Evolutionary conservation across 1,140 invertebrate species (phyloP).

Genomic region (Leucophenga varia): DNA sequence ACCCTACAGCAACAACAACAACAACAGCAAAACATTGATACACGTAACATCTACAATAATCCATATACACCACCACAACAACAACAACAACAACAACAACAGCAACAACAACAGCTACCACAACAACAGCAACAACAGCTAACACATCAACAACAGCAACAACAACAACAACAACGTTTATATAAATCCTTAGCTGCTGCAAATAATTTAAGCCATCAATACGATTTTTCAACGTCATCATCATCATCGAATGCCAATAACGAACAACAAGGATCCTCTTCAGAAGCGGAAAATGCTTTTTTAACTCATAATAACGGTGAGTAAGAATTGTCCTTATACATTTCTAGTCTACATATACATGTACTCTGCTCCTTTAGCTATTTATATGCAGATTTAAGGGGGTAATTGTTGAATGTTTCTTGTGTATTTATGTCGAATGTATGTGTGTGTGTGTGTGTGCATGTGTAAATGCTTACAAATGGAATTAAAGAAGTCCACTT

Average conservation of each 20-base stretch:
- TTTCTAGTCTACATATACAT: too few relatives aligned
- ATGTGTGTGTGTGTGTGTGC: too few relatives aligned
- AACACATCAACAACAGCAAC: slow-evolving; percentile 27
- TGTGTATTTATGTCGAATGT: too few relatives aligned
- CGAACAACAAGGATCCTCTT: slow-evolving; percentile 45
- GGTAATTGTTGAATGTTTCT: too few relatives aligned
- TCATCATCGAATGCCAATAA: slow-evolving; percentile 44
- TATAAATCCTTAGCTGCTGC: slow-evolving; percentile 38
- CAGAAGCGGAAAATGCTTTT: slow-evolving; percentile 47
- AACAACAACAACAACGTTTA: slow-evolving; percentile 37
- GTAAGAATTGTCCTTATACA: neutral
- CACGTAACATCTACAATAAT: slow-evolving; percentile 51
- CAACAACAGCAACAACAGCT: slow-evolving; percentile 15
- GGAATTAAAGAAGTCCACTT: too few relatives aligned
- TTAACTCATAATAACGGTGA: slow-evolving; percentile 42
- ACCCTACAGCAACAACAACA: slow-evolving; percentile 15
- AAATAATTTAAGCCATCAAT: slow-evolving; percentile 44
- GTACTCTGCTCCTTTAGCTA: too few relatives aligned
- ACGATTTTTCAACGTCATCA: slow-evolving; percentile 48
- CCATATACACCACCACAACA: slow-evolving; percentile 37
- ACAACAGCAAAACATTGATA: slow-evolving; percentile 33
- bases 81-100: slow-evolving; percentile 25
- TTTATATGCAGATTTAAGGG: too few relatives aligned
- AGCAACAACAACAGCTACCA: slow-evolving; percentile 19
- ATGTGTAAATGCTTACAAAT: too few relatives aligned